A percentile compares a stretch with the other conserved stretches of the same genome.
phyloP scores from a whole-genome alignment of 2,113 vertebrate genomes.

The Gila orcuttii region DNA sequence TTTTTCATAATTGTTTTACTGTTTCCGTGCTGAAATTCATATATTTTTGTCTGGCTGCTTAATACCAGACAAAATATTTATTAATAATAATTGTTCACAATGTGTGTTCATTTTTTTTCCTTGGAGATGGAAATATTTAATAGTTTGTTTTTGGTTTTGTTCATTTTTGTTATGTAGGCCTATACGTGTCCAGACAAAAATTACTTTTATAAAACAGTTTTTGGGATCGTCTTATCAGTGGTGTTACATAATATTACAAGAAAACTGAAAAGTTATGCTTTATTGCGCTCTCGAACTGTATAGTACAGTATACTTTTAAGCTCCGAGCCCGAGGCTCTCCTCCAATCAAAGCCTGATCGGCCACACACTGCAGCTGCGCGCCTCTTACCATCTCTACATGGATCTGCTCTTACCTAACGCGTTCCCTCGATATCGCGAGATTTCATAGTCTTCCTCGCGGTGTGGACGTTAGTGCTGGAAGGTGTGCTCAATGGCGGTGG shows the following conservation, averaged over 20 bases:
- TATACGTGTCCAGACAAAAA: no score
- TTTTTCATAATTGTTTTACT: background rate
- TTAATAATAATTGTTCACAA: background rate
- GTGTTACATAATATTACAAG: background rate
- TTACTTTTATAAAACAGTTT: background rate
- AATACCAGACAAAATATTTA: background rate
- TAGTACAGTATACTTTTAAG: no score
- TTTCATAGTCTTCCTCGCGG: conserved; percentile 64
- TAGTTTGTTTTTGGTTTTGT: no score
- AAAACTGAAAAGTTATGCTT: background rate
- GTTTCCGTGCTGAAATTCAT: background rate
- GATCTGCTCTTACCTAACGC: background rate
- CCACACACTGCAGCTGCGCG: conserved; percentile 5
- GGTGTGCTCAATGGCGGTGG: conserved; percentile 81
- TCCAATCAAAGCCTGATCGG: background rate
- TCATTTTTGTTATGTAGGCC: no score
- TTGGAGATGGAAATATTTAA: no score
- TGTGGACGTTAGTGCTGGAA: conserved; percentile 62
- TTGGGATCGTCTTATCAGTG: background rate
- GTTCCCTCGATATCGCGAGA: background rate
- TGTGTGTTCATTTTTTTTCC: no score
- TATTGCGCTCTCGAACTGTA: background rate
- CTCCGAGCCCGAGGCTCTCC: background rate
- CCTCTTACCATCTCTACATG: background rate
- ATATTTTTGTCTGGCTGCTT: background rate